Evolutionary conservation across 2,888 invertebrate genomes (phyloP).

Genomic region (Epinotia nisella): DNA sequence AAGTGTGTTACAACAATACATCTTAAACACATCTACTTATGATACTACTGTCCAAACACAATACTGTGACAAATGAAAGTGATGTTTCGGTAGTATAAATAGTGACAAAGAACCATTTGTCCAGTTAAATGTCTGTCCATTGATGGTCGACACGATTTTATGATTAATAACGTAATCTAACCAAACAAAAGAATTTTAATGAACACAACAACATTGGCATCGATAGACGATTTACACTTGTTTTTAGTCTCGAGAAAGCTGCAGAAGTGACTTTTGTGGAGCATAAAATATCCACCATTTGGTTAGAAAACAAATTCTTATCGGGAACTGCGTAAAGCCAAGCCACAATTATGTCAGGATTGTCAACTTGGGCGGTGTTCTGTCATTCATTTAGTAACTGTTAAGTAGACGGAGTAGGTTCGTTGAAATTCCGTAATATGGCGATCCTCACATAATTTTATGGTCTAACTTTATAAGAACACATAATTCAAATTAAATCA

Average conservation of each 20-base stretch:
- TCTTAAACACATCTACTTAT: not conserved
- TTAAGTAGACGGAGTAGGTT: too few relatives aligned
- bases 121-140: conserved; percentile 17
- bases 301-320: too few relatives aligned
- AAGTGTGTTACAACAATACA: too few relatives aligned
- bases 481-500: too few relatives aligned
- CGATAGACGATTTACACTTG: not conserved
- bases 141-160: conserved; percentile 27
- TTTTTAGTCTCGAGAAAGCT: not conserved
- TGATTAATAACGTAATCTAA: conserved; percentile 5
- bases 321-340: too few relatives aligned
- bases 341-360: too few relatives aligned
- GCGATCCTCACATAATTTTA: too few relatives aligned
- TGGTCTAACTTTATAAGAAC: too few relatives aligned
- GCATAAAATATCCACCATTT: too few relatives aligned
- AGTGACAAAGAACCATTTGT: conserved; percentile 27
- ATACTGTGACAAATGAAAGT: conserved; percentile 37
- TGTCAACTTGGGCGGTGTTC: too few relatives aligned
- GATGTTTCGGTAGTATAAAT: conserved; percentile 37
- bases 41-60: conserved; percentile 8
- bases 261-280: not conserved
- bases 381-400: too few relatives aligned
- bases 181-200: not conserved
- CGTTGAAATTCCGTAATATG: too few relatives aligned
- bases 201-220: not conserved